A percentile compares a stretch with the other conserved stretches of the same genome.
These are phyloP conservation scores for Plestiodon gilberti DNA, from an alignment of 2,113 vertebrate genomes.

Conservation along the genomic window DNA sequence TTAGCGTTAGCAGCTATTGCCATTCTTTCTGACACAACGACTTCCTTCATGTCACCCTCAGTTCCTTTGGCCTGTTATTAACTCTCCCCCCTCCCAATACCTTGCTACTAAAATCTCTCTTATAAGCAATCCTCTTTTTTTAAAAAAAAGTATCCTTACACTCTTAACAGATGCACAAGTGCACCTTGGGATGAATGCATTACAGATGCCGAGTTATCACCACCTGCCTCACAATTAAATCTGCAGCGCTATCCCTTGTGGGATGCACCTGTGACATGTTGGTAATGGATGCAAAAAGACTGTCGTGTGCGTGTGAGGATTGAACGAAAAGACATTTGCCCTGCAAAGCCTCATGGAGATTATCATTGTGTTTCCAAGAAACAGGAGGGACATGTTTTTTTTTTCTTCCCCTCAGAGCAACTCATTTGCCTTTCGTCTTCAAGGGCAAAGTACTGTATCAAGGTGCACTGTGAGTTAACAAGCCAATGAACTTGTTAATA, in stretches of 20 bases:
- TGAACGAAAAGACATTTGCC: conserved; percentile 22
- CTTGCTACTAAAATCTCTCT: not conserved
- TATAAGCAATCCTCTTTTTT: not conserved
- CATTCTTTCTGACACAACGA: not conserved
- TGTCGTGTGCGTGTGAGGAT: conserved; percentile 53
- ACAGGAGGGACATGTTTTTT: conserved; percentile 15
- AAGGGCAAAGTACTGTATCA: not conserved
- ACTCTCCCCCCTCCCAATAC: not conserved
- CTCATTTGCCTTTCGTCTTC: conserved; percentile 8
- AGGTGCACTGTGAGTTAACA: conserved; percentile 27
- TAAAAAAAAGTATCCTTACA: conserved; percentile 26
- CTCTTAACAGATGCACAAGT: conserved; percentile 62
- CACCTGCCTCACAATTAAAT: conserved; percentile 73
- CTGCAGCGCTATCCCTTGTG: conserved; percentile 68
- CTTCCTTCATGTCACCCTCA: accelerated
- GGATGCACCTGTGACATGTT: conserved; percentile 69
- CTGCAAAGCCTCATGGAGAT: conserved; percentile 49
- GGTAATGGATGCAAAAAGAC: conserved; percentile 21
- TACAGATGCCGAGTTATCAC: conserved; percentile 49
- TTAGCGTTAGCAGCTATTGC: not conserved
- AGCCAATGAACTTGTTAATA: conserved; percentile 38
- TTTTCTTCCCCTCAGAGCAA: not conserved
- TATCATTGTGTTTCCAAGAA: conserved; percentile 4
- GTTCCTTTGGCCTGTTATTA: accelerated
- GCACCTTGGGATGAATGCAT: conserved; percentile 64